Base-by-base conservation (phyloP, 2,888 invertebrate species). In the Archips crataeganus region DNA sequence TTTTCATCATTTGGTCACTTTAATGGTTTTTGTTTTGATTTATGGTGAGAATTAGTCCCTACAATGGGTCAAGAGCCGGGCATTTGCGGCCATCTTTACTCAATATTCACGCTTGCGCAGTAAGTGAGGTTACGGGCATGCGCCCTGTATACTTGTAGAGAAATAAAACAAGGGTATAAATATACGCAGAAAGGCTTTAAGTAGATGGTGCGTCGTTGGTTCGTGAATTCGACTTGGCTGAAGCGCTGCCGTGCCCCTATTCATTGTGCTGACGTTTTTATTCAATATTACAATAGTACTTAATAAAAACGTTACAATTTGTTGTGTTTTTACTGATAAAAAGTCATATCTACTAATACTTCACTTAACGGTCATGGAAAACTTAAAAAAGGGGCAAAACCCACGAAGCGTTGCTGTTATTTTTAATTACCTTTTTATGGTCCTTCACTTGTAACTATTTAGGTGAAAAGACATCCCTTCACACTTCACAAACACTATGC, bases 51-150 rank as follows among this genome's bases (percentile, higher is more conserved):
- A 82, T 85, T 83, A 80, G 81, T 84, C 80, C 84, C 82, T 84
- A 86, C 84, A 85, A 85, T 81, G 79, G 80, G 77, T 78, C 78
- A 75, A 76, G 79, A 80, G 81, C 83, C 85, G 82, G 84, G 79
- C 81, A 78, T 76, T 72, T 75, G 78, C 87, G 80, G 90, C 91
- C 91, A 91, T 91, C 75, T 88, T 90, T 84, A 74, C 70, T 75
- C 64, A 64, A 49, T 23, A 11, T 64, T 45, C 64, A 76, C 91
- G 89, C 91, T 87, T 87, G 91, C 90, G 90, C 81, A 57, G 42
- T 77, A 23, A 49, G 57, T 34, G 42, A 60, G 70, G 32, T 59
- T 67, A 75, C 75, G 81, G 86, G 85, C 90, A 88, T 90, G 91
- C 90, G 91, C 87, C 39, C 8, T 81, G 75, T 60, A 71, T 70